Conservation (phyloP, 1,140 invertebrate species). For the Pogonus chalceus region DNA sequence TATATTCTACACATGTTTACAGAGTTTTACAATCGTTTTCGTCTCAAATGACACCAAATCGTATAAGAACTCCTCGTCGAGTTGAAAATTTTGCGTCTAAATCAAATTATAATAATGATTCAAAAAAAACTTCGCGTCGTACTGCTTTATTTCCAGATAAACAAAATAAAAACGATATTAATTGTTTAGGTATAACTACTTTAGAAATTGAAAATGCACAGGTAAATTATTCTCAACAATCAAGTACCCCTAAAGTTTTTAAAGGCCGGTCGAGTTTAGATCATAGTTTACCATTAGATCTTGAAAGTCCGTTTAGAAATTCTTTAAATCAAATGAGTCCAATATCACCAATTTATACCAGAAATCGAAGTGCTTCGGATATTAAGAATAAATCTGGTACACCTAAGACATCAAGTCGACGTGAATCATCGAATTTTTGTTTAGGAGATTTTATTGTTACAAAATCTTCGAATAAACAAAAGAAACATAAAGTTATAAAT, state of each 20-base stretch:
- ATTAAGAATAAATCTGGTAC: background rate
- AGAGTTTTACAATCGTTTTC: slow-evolving; percentile 14
- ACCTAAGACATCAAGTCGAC: background rate
- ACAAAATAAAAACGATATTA: too few species aligned
- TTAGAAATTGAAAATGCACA: too few species aligned
- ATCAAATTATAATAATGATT: slow-evolving; percentile 12
- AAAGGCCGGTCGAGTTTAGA: background rate
- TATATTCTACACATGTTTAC: slow-evolving; percentile 7
- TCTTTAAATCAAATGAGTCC: background rate
- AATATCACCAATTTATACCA: background rate
- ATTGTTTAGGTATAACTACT: too few species aligned
- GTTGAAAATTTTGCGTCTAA: slow-evolving; percentile 8
- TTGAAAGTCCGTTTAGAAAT: background rate
- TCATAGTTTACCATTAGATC: background rate
- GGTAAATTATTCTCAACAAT: too few species aligned
- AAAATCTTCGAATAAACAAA: slow-evolving; percentile 11
- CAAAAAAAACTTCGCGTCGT: background rate
- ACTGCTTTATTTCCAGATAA: background rate
- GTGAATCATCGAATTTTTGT: background rate
- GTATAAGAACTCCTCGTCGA: background rate
- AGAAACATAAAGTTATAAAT: slow-evolving; percentile 10
- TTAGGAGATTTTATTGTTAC: slow-evolving; percentile 11
- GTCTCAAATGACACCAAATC: slow-evolving; percentile 11
- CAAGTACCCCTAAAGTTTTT: too few species aligned
- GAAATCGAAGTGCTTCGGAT: background rate